Evolutionary conservation across 2,797 vertebrate species (phyloP), one percentile per base, ranked within the genome.

Genomic region (Acipenser ruthenus): DNA sequence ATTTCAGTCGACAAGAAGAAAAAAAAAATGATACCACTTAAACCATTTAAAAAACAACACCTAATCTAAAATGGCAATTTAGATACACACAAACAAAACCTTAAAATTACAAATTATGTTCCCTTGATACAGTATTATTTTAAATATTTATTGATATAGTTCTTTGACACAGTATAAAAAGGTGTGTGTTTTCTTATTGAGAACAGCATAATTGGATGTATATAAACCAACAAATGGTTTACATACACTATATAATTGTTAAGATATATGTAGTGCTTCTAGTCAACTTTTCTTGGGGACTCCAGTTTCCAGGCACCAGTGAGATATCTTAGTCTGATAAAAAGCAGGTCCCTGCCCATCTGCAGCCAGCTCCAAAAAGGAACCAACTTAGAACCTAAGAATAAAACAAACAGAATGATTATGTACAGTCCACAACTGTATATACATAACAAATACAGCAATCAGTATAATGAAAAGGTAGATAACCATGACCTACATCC

Each of bases 351-450:
- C 67, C 70, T 86, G 72, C 97, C 97, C 97, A 99, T 99, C 78
- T 99, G 96, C 69, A 99, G 81, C 97, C 96, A 99, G 79, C 96
- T 99, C 96, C 96, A 99, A 78, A 99, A 93, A 1, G 95, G 95
- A 82, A 98, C 89, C 83, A 99, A 82, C 74, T 99, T 99, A 73
- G 96, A 99, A 68, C 95, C 97, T 99, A 80, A 79, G 75, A 73
- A 75, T 74, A 56, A 77, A 74, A 74, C 51, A 13, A 18, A 56
- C 68, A 51, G 15, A 65, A 61, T 37, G 37, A 37, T 37, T 37
- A 37, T 37, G 37, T 37, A 37, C 37, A 37, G 37, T 5, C 37
- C 37, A 37, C 37, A 37, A 37, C 37, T 37, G 3, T 37, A 4
- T 37, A 18, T 18, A 18, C 37, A 37, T 37, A 37, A 48, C n/a